Evolutionary conservation across 2,797 vertebrate genomes (phyloP), one percentile per base, ranked within the genome.

Genomic region (Spatula clypeata): DNA sequence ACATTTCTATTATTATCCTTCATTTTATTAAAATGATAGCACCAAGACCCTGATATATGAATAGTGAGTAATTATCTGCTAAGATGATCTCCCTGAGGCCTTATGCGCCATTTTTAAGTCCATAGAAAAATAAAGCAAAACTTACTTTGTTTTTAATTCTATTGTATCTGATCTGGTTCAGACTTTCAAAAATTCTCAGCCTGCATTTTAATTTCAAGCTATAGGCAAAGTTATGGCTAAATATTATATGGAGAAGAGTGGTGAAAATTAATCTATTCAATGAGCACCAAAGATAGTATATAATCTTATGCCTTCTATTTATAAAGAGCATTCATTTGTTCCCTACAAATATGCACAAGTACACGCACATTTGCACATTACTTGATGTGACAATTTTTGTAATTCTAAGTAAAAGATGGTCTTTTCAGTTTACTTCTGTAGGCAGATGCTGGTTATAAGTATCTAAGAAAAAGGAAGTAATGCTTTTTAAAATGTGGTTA

Each of bases 131-230:
- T 49, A 87, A 95, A 66, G n/a, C 45, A 92, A 91, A 67, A 13
- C 38, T 88, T 91, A 72, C 86, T 90, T 88, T 81, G 55, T 42
- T 91, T 69, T 93, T 54, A 44, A 8, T 76, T 83, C 34, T 62
- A 1, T 94, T 94, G 16, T 45, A 54, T 65, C 62, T 90, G 23
- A 53, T 64, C 92, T 88, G 21, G 9, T 87, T 91, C 88, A 64
- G 54, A 11, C 29, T 79, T 85, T 85, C 67, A 75, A 74, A 44
- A 55, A 57, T 51, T 65, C 11, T 45, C 49, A 82, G n/a, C 55
- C 57, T 92, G 67, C 80, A 86, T 94, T 86, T 94, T 70, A 86
- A 89, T 94, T 93, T 76, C 79, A 89, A 70, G 36, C 69, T 85
- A 72, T 85, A 58, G 7, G 32, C 20, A 36, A 79, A 62, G 18